These are phyloP conservation scores for Drosophila heteroneura DNA, from an alignment of 2,888 invertebrate genomes.

Conservation along the genomic window DNA sequence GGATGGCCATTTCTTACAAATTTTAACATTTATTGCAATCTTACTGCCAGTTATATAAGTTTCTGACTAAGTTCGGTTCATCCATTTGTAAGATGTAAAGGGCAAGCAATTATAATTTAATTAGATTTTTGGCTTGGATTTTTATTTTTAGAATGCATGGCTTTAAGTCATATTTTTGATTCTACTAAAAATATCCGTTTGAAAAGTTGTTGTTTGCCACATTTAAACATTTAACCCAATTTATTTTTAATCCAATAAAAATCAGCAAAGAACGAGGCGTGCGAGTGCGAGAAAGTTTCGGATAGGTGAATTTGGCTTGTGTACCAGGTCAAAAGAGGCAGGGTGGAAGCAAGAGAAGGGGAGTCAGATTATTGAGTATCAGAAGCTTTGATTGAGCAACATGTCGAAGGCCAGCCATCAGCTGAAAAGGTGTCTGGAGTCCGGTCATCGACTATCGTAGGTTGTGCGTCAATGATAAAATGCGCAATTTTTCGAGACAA, in stretches of 20 bases:
- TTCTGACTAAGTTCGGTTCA: neutral
- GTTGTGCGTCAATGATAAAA: slow-evolving; percentile 52
- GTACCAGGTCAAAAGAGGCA: neutral
- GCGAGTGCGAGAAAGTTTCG: slow-evolving; percentile 40
- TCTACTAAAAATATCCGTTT: neutral
- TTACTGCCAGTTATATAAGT: neutral
- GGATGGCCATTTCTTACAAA: neutral
- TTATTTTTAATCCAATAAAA: slow-evolving; percentile 58
- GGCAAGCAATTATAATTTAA: neutral
- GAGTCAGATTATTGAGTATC: slow-evolving; percentile 38
- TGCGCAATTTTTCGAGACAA: slow-evolving; percentile 50
- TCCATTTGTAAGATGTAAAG: neutral
- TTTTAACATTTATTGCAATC: neutral
- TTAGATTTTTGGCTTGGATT: neutral
- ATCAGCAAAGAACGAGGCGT: slow-evolving; percentile 32
- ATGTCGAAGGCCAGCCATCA: slow-evolving; percentile 54
- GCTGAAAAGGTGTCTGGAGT: slow-evolving; percentile 18
- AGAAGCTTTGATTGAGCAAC: slow-evolving; percentile 57
- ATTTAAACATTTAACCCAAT: slow-evolving; percentile 39
- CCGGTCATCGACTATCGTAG: slow-evolving; percentile 7
- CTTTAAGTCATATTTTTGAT: neutral
- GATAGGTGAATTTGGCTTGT: slow-evolving; percentile 25
- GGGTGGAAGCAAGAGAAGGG: no score
- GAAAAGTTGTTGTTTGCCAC: neutral
- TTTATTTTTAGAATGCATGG: neutral